These are phyloP conservation scores for Phrixothrix hirtus DNA, from an alignment of 2,888 invertebrate species.

Conservation along the genomic window DNA sequence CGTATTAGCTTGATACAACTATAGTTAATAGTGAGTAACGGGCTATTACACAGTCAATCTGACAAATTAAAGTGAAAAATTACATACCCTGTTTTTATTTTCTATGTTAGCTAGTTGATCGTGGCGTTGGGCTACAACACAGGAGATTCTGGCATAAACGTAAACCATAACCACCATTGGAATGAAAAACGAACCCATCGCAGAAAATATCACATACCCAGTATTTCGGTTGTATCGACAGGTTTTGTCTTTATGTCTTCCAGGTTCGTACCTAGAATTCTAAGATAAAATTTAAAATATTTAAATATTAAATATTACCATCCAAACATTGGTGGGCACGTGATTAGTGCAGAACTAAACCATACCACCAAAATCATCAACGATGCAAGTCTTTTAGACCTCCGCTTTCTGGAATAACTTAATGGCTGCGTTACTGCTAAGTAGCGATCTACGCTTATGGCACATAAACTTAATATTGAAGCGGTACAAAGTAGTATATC, in stretches of 20 bases:
- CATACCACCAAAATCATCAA: constrained; percentile 89
- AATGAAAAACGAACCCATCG: constrained; percentile 93
- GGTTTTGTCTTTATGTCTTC: constrained; percentile 65
- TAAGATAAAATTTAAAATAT: too few relatives aligned
- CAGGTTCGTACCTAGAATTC: constrained; percentile 69
- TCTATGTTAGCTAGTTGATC: constrained; percentile 72
- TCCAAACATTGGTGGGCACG: constrained; percentile 91
- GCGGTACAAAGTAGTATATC: constrained; percentile 94
- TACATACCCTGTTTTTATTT: constrained; percentile 50
- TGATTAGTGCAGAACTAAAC: constrained; percentile 87
- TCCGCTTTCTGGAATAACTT: constrained; percentile 85
- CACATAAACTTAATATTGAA: constrained; percentile 89
- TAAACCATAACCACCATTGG: constrained; percentile 96
- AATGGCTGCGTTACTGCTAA: constrained; percentile 92
- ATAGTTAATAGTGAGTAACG: too few relatives aligned
- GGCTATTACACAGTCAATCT: too few relatives aligned
- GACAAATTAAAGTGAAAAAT: background rate
- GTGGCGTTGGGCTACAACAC: constrained; percentile 78
- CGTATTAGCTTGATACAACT: too few relatives aligned
- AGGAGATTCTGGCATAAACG: constrained; percentile 88
- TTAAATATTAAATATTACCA: constrained; percentile 73
- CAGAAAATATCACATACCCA: constrained; percentile 94
- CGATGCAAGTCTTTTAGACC: constrained; percentile 81
- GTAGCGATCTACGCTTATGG: constrained; percentile 89
- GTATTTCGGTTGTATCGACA: constrained; percentile 91